Evolutionary conservation across 2,113 vertebrate species (phyloP).

Genomic region (Ondatra zibethicus): DNA sequence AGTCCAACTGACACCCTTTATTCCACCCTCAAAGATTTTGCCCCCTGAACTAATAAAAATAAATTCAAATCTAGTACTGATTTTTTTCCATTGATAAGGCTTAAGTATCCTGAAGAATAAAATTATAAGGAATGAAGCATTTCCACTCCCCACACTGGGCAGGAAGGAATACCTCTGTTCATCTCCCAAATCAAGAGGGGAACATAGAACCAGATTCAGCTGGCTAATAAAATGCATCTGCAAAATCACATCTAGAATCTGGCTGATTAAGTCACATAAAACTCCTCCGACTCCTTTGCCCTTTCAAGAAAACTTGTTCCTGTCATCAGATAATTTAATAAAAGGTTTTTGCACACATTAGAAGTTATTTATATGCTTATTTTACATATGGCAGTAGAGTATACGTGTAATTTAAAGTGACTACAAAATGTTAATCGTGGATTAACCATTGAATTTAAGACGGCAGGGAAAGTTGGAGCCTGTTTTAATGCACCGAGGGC

Average conservation of each 20-base stretch:
- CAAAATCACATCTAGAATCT: conserved; percentile 55
- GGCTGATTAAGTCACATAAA: conserved; percentile 63
- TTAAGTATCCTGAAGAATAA: background rate
- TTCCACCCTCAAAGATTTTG: background rate
- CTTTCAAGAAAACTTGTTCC: conserved; percentile 74
- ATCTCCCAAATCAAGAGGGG: background rate
- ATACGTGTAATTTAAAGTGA: conserved; percentile 54
- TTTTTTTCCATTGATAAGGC: background rate
- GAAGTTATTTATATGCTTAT: conserved; percentile 68
- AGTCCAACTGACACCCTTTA: background rate
- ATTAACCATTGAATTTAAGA: conserved; percentile 51
- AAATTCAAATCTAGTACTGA: background rate
- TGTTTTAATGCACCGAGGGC: background rate
- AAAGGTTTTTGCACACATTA: conserved; percentile 77
- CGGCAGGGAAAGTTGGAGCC: background rate
- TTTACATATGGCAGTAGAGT: conserved; percentile 68
- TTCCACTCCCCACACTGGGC: background rate
- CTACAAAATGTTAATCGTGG: conserved; percentile 73
- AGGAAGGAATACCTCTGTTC: background rate
- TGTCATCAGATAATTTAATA: conserved; percentile 69
- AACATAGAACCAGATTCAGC: conserved; percentile 32
- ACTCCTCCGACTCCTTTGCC: conserved; percentile 59
- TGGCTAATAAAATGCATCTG: conserved; percentile 34
- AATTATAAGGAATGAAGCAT: background rate
- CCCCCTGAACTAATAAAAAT: background rate